Base-by-base conservation (phyloP, 1,140 invertebrate genomes). In the Helicoverpa armigera region DNA sequence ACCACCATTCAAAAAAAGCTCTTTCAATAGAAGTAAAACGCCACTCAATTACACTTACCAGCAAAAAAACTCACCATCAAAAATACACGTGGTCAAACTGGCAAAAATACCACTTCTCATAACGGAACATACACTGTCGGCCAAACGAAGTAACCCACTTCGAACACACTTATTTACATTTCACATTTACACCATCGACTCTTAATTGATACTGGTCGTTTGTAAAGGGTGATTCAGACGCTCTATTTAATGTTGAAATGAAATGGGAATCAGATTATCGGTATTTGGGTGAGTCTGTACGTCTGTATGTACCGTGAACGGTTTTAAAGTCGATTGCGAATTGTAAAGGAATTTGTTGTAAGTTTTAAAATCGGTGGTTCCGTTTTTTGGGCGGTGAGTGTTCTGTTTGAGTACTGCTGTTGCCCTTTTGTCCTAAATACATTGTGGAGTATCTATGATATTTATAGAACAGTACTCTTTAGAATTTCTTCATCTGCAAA, bases 181-280 rank as follows among this genome's bases (percentile, higher is more conserved):
- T 53, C 23, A 70, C 48, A 70, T 70, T 70, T 29, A 51, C 67
- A 70, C 50, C 65, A 69, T 69, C 48, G 67, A 12, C 29, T 53
- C 67, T 70, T 53, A 53, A 70, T 70, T 70, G 67, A 53, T 51
- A 51, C 67, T 43, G 50, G 14, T 23, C 63, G 63, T 67, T 67
- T 67, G 63, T 50, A 67, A 67, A 67, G 35, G 35, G 63, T 67
- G 63, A 70, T 70, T 70, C 67, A 53, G 67, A 70, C 16, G 67
- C 10, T 53, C 67, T 53, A 53, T 70, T 70, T 70, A 70, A 70
- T 51, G 67, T 51, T 53, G 43, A 67, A 67, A 70, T 70, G 67
- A 67, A 67, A 70, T 70, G 48, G 67, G 67, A 70, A 53, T 53
- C 35, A 23, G 50, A 70, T 70, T 53, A 70, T 50, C 35, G 35